Evolutionary conservation across 2,888 invertebrate species (phyloP).

Genomic region (Microplitis deprimator): DNA sequence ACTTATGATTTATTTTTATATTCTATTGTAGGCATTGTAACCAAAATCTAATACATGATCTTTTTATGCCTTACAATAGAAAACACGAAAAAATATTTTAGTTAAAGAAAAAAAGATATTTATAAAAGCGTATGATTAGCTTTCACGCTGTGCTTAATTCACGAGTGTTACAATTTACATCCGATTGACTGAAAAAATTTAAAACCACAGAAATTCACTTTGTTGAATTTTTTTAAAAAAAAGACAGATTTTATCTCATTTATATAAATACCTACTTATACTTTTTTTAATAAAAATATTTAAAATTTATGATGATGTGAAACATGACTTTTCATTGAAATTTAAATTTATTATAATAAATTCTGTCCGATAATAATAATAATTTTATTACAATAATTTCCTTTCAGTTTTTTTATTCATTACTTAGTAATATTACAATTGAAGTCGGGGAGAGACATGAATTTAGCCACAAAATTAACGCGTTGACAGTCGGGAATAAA

Average conservation of each 20-base stretch:
- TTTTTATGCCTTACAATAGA: not conserved
- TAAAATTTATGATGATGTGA: not conserved
- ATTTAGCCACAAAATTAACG: not conserved
- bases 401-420: not conserved
- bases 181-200: not conserved
- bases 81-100: conserved; percentile 11
- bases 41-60: not conserved
- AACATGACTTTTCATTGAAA: not conserved
- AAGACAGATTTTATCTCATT: not conserved
- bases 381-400: too few species aligned
- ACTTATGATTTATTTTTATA: conserved; percentile 1
- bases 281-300: not conserved
- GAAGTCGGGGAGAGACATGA: not conserved
- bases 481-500: not conserved
- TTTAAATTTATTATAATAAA: too few species aligned
- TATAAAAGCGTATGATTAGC: conserved; percentile 22
- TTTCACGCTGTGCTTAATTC: conserved; percentile 12
- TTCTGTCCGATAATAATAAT: too few species aligned
- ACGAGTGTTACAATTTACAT: not conserved
- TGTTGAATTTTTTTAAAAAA: too few species aligned
- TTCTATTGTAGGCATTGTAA: not conserved
- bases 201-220: too few species aligned
- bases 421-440: not conserved
- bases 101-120: not conserved
- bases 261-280: not conserved